These are phyloP conservation scores for Glaucopsyche alexis DNA, from an alignment of 2,888 invertebrate genomes.

Conservation along the genomic window DNA sequence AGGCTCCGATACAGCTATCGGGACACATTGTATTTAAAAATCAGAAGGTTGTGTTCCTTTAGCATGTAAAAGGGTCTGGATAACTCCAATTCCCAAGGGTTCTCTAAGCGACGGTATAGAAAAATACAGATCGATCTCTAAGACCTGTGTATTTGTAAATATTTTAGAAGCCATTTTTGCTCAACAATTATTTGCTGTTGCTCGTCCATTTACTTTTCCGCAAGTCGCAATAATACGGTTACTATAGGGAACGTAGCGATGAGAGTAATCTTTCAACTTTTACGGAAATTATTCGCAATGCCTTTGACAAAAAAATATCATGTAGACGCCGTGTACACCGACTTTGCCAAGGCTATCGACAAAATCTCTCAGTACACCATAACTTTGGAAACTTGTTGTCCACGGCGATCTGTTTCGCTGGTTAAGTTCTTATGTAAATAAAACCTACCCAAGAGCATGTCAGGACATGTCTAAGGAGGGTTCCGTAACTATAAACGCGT, in stretches of 20 bases:
- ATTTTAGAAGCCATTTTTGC: not conserved
- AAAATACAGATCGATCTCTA: not conserved
- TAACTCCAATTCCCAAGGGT: constrained; percentile 1
- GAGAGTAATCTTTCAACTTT: not conserved
- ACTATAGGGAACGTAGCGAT: not conserved
- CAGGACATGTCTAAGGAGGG: no score
- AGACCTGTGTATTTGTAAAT: not conserved
- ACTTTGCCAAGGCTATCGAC: no score
- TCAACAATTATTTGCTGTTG: not conserved
- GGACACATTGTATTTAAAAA: no score
- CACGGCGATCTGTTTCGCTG: not conserved
- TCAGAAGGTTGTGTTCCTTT: not conserved
- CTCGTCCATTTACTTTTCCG: not conserved
- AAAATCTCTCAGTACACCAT: constrained; percentile 3
- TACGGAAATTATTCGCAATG: not conserved
- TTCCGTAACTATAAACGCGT: no score
- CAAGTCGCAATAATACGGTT: not conserved
- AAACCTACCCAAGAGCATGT: no score
- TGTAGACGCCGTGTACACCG: not conserved
- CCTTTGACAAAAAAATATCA: not conserved
- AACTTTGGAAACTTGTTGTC: constrained; percentile 21
- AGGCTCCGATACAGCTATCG: no score
- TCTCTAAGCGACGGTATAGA: not conserved
- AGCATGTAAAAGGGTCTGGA: not conserved
- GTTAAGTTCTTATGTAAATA: no score